These are phyloP conservation scores for Bombus picipes DNA, from an alignment of 1,140 invertebrate species.

Conservation along the genomic window DNA sequence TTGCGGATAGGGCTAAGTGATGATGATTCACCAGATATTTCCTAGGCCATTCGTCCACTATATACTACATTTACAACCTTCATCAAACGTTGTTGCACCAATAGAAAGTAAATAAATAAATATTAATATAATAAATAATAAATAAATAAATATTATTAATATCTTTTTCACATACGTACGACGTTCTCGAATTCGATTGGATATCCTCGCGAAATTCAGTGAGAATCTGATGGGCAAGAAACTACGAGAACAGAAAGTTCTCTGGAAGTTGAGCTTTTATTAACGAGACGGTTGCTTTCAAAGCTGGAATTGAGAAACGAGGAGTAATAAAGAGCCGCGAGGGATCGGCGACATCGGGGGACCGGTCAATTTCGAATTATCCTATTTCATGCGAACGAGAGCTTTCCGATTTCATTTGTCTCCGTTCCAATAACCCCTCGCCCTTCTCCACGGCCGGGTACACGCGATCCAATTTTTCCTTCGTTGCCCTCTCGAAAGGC, in stretches of 20 bases:
- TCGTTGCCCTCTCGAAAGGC: neutral
- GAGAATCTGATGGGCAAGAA: neutral
- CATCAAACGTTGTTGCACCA: no score
- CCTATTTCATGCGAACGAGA: slow-evolving; percentile 39
- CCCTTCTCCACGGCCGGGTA: neutral
- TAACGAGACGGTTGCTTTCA: neutral
- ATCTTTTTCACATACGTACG: no score
- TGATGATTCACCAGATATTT: no score
- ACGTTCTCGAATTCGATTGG: neutral
- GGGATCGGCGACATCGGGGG: neutral
- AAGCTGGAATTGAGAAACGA: neutral
- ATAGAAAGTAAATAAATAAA: no score
- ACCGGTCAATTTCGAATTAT: slow-evolving; percentile 57
- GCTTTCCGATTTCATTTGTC: slow-evolving; percentile 60
- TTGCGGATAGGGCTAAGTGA: fast-evolving
- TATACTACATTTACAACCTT: no score
- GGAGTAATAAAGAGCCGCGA: slow-evolving; percentile 25
- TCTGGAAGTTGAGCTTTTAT: neutral
- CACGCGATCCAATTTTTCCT: slow-evolving; percentile 41
- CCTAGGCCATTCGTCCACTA: no score
- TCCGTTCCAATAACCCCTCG: slow-evolving; percentile 42
- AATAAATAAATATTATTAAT: no score
- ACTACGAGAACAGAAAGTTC: neutral
- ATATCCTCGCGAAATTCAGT: neutral
- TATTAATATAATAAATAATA: no score